These are phyloP conservation scores for Dasysyrphus albostriatus DNA, from an alignment of 2,888 invertebrate genomes.

Conservation along the genomic window DNA sequence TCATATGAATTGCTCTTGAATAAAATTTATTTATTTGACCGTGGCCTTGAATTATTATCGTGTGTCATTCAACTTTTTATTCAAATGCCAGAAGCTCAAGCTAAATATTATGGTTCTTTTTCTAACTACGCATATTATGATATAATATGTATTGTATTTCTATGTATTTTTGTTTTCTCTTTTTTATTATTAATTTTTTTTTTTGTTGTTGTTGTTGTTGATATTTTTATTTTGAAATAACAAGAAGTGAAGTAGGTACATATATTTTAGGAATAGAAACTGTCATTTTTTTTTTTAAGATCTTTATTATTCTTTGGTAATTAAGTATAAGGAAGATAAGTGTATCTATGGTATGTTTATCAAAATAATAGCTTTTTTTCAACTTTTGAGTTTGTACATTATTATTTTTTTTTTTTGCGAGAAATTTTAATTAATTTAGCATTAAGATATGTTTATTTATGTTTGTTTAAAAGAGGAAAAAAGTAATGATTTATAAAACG, in stretches of 20 bases:
- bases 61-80: slow-evolving; percentile 72
- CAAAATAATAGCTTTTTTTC: too few species aligned
- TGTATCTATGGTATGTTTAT: too few species aligned
- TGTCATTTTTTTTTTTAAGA: background rate
- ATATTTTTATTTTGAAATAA: background rate
- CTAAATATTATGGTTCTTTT: background rate
- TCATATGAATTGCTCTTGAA: slow-evolving; percentile 10
- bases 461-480: too few species aligned
- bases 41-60: slow-evolving; percentile 71
- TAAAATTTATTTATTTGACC: slow-evolving; percentile 56
- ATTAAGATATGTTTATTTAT: too few species aligned
- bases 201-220: background rate
- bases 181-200: background rate
- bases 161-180: background rate
- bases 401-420: too few species aligned
- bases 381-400: too few species aligned
- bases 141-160: background rate
- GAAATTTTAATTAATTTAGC: too few species aligned
- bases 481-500: too few species aligned
- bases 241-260: background rate
- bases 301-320: too few species aligned
- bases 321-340: too few species aligned
- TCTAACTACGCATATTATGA: slow-evolving; percentile 35
- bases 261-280: background rate
- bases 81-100: slow-evolving; percentile 45